Evolutionary conservation across 2,888 invertebrate species (phyloP), one percentile per base, ranked within the genome.

Genomic region (Allygus modestus): DNA sequence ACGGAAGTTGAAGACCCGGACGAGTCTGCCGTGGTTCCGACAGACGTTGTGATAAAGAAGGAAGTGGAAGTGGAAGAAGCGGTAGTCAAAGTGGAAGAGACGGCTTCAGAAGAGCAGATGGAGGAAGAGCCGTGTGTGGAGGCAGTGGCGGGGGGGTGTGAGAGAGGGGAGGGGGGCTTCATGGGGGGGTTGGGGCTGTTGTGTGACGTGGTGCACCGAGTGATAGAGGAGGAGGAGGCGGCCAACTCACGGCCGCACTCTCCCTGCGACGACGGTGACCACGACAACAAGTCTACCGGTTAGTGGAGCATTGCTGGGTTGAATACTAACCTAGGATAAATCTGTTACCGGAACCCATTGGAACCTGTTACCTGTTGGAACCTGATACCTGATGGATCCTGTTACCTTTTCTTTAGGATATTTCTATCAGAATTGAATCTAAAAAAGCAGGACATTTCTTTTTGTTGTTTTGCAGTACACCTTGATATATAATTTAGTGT

Each of bases 201-300:
- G 33, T 97, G 97, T 89, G 96, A 96, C 11, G 91, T 97, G 85
- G 97, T 97, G 0, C 97, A 97, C 89, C 92, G 96, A 87, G 95
- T 96, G 86, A 93, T 94, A 91, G 96, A 96, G 88, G 96, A 96
- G 89, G 95, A 87, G 65, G 82, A 51, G 7, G 85, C 81, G 12
- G 83, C 79, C 15, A 26, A 65, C 65, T 43, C 51, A 1, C 51
- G 71, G n/a, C 79, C 79, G 4, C 79, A 85, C 4, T 83, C 79
- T 28, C 79, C 79, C 5, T 41, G 7, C 15, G 37, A 73, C 11
- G 73, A 73, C 20, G 23, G n/a, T 20, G 77, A 26, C 26, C 15
- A 43, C 15, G 77, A 77, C 17, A 51, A 51, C n/a, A 77, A 77
- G n/a, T 46, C 51, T 26, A 23, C 46, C 2, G 77, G 77, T 77